These are phyloP conservation scores for Criorhina ranunculi DNA, from an alignment of 2,888 invertebrate species.

Conservation along the genomic window DNA sequence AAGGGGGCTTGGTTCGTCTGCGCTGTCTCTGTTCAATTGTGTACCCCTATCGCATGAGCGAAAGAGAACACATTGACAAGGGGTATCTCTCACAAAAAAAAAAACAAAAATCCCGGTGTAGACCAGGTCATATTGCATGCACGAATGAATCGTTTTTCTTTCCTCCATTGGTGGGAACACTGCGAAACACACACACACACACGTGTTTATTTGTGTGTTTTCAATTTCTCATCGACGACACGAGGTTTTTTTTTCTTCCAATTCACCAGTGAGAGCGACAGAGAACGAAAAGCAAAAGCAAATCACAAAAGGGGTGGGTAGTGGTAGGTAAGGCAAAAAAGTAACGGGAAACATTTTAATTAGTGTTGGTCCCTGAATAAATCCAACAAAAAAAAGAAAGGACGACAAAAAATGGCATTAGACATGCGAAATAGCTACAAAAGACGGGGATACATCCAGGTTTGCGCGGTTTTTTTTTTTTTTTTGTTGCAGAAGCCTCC, in stretches of 20 bases:
- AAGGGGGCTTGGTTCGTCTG: conserved; percentile 50
- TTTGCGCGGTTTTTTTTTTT: background rate
- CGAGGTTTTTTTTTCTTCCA: too few species aligned
- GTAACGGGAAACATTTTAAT: conserved; percentile 71
- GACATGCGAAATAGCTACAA: conserved; percentile 33
- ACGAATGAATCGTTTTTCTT: conserved; percentile 65
- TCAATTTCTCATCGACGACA: conserved; percentile 6
- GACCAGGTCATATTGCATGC: conserved; percentile 75
- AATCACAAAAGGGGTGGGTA: too few species aligned
- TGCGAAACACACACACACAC: too few species aligned
- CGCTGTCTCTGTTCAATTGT: conserved; percentile 1
- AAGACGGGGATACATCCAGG: background rate
- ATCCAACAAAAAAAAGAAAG: conserved; percentile 15
- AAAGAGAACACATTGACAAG: conserved; percentile 6
- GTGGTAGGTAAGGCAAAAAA: conserved; percentile 6
- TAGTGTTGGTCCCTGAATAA: conserved; percentile 55
- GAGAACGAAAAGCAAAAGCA: background rate
- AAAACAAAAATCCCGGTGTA: too few species aligned
- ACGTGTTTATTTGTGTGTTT: conserved; percentile 40
- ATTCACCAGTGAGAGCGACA: background rate
- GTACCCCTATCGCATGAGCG: background rate
- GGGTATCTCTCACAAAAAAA: conserved; percentile 25
- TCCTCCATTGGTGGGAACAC: conserved; percentile 71
- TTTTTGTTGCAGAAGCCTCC: conserved; percentile 14
- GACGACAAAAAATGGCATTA: conserved; percentile 5